Base-by-base conservation (phyloP, 2,113 vertebrate genomes). In the Dipodomys ordii region DNA sequence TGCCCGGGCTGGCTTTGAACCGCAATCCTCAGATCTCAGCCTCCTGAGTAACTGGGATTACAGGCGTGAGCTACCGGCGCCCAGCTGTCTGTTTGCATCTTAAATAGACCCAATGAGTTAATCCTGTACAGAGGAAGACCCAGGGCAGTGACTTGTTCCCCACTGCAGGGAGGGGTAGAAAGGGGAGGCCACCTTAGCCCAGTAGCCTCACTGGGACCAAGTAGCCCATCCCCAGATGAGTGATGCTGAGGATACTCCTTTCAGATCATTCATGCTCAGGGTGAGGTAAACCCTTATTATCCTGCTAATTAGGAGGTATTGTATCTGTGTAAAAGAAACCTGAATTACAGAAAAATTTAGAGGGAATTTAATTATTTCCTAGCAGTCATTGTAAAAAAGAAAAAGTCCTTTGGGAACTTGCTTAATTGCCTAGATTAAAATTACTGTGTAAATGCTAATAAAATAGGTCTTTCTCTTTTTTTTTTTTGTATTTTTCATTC, bases 241-340 rank as follows among this genome's bases (percentile, higher is more conserved):
- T n/a, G 67, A 32, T 64, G 65, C 68, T 8, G 11, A 49, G 68
- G 68, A 85, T 71, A 13, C 11, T 90, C 27, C 71, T 28, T 2
- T 39, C 73, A 80, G 44, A 46, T 96, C 62, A 64, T 64, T 64
- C 68, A 57, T 88, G 16, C 90, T 92, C 1, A 80, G 77, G 85
- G 68, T 94, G 79, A 93, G 95, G 57, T 94, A 82, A 95, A 94
- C 82, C 67, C n/a, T 93, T 44, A 79, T 91, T 94, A 90, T 93
- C 93, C n/a, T 86, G 68, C 67, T 96, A 80, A 94, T 93, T 94
- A 77, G 69, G 12, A 49, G 71, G 39, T 87, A 46, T 19, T 79
- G 3, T 88, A 19, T 89, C 73, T 93, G 74, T 46, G 81, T 84
- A 67, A 92, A 87, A 88, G 81, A 87, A 87, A 44, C 27, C 25